A percentile compares a stretch with the other conserved stretches of the same genome.
Conservation (phyloP, 2,888 invertebrate genomes). For the Sceliomorpha sp. region DNA sequence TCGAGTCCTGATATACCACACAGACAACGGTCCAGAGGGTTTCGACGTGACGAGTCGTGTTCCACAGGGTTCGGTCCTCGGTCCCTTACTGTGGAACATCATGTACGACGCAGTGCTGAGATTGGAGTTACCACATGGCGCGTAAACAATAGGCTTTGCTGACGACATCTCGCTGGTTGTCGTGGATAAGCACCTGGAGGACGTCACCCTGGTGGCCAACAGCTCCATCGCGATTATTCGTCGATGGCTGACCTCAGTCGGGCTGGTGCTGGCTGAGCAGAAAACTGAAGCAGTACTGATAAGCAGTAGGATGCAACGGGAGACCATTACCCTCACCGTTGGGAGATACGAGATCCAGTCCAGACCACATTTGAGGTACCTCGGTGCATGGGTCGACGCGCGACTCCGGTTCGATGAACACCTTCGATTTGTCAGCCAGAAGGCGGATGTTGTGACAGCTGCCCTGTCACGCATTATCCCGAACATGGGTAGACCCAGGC, state of each 20-base stretch:
- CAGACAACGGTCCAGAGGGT: too few species aligned
- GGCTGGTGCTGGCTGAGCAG: too few species aligned
- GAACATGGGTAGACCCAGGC: constrained; percentile 2
- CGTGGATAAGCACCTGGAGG: constrained; percentile 1
- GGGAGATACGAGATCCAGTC: constrained; percentile 25
- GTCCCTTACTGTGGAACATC: constrained; percentile 1
- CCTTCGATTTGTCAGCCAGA: background rate
- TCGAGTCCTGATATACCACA: background rate
- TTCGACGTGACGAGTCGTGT: too few species aligned
- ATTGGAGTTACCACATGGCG: too few species aligned
- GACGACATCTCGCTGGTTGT: constrained; percentile 38
- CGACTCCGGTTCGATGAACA: constrained; percentile 10
- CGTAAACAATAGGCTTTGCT: constrained; percentile 38
- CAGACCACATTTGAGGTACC: constrained; percentile 33
- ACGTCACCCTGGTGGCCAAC: constrained; percentile 16
- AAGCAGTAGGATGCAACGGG: constrained; percentile 19
- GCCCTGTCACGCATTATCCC: constrained; percentile 7
- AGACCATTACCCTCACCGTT: constrained; percentile 31
- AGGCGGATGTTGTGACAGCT: background rate
- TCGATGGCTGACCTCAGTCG: constrained; percentile 1
- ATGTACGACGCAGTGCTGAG: too few species aligned
- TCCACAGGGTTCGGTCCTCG: too few species aligned
- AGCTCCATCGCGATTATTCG: constrained; percentile 14
- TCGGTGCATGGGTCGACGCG: constrained; percentile 43
- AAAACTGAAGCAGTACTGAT: constrained; percentile 40